These are phyloP conservation scores for Beaufortia kweichowensis DNA, from an alignment of 2,113 vertebrate species.

Conservation along the genomic window DNA sequence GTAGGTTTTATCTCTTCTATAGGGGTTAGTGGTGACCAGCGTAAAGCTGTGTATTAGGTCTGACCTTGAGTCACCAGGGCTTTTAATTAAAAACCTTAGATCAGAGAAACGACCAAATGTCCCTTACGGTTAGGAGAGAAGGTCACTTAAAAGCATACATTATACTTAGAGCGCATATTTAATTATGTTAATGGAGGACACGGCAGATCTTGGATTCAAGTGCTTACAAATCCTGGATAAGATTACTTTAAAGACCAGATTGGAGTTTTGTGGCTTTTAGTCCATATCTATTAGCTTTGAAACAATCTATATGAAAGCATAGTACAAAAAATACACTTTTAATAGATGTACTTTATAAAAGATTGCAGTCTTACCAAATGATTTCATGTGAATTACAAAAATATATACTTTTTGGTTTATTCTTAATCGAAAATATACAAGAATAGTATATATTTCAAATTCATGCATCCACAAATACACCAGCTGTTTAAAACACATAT, in stretches of 20 bases:
- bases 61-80: constrained; percentile 11
- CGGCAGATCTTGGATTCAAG: not conserved
- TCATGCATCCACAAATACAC: too few species aligned
- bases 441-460: too few species aligned
- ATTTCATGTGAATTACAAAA: too few species aligned
- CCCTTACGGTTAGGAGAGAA: not conserved
- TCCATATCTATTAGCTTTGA: too few species aligned
- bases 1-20: constrained; percentile 16
- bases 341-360: too few species aligned
- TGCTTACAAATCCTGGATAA: not conserved
- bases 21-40: not conserved
- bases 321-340: too few species aligned
- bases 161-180: constrained; percentile 19
- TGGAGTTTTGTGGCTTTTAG: too few species aligned
- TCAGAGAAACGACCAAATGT: constrained; percentile 9
- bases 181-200: constrained; percentile 40
- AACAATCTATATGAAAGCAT: too few species aligned
- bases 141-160: constrained; percentile 8
- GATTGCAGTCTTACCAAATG: too few species aligned
- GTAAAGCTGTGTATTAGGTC: constrained; percentile 30
- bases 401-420: too few species aligned
- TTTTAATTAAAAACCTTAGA: constrained; percentile 16
- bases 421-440: too few species aligned
- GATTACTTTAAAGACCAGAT: not conserved
- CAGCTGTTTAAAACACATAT: constrained; percentile 43